These are phyloP conservation scores for Andrena chrysosceles DNA, from an alignment of 2,888 invertebrate genomes.

Conservation along the genomic window DNA sequence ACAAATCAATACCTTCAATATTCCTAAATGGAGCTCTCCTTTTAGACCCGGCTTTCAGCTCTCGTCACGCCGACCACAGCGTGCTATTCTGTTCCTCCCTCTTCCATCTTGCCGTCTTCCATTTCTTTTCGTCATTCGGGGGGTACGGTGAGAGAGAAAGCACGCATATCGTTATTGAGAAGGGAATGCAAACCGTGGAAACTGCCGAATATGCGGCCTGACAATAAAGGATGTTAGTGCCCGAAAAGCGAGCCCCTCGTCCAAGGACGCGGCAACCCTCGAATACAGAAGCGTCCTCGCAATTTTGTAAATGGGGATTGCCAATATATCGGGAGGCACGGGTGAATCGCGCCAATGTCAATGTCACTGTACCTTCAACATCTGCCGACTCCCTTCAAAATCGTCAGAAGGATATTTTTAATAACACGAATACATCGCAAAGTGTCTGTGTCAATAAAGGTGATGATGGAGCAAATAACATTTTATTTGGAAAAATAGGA, in stretches of 20 bases:
- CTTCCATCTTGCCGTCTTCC: constrained; percentile 31
- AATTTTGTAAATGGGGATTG: constrained; percentile 77
- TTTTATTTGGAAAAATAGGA: too few species aligned
- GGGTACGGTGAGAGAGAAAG: constrained; percentile 21
- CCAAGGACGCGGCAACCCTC: constrained; percentile 45
- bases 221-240: constrained; percentile 69
- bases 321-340: constrained; percentile 64
- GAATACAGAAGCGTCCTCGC: constrained; percentile 48
- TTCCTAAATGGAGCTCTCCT: constrained; percentile 73
- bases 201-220: constrained; percentile 62
- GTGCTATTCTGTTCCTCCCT: constrained; percentile 16
- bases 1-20: constrained; percentile 80
- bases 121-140: constrained; percentile 29
- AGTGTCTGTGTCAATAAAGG: too few species aligned
- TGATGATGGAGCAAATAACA: too few species aligned
- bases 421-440: not conserved
- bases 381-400: not conserved
- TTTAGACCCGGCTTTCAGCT: constrained; percentile 48
- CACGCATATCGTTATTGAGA: constrained; percentile 36
- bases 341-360: constrained; percentile 16
- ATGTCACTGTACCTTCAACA: not conserved
- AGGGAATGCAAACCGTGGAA: constrained; percentile 53
- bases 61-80: constrained; percentile 43
- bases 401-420: not conserved
- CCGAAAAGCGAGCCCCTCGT: constrained; percentile 57